Percentiles rank a stretch among this genome's conserved stretches.
Conservation (phyloP, 2,888 invertebrate genomes). For the Drosophila antonietae region DNA sequence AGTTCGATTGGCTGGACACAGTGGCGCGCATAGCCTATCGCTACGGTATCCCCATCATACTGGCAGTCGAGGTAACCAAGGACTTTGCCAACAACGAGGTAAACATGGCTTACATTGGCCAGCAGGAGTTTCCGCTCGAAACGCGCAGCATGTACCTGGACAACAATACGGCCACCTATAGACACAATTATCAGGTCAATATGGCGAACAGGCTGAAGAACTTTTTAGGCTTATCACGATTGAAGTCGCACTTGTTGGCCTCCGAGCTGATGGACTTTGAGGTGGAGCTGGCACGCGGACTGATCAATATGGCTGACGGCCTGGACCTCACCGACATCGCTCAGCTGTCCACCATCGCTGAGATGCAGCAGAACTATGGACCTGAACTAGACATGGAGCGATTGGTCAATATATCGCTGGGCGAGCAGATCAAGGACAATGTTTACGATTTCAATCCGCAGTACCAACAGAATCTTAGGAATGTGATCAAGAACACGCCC, state of each 20-base stretch:
- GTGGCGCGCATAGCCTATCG: constrained; percentile 58
- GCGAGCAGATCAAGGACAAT: constrained; percentile 47
- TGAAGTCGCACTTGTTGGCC: constrained; percentile 58
- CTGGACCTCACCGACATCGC: constrained; percentile 46
- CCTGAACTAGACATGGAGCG: constrained; percentile 66
- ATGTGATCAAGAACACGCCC: constrained; percentile 55
- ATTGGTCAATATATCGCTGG: constrained; percentile 68
- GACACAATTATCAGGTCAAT: constrained; percentile 14
- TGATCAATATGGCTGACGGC: constrained; percentile 57
- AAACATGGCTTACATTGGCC: constrained; percentile 67
- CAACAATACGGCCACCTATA: constrained; percentile 30
- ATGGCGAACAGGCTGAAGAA: constrained; percentile 50
- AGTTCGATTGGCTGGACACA: constrained; percentile 79
- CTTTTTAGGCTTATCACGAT: constrained; percentile 58
- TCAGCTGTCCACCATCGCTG: constrained; percentile 49
- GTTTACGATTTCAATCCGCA: constrained; percentile 66
- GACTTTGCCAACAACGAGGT: constrained; percentile 59
- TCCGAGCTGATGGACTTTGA: constrained; percentile 77
- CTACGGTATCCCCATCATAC: constrained; percentile 64
- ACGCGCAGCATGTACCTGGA: constrained; percentile 66
- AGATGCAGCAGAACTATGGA: constrained; percentile 65
- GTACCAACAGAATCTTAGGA: constrained; percentile 72
- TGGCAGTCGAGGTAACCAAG: constrained; percentile 59
- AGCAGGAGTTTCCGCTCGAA: constrained; percentile 60
- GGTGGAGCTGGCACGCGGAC: constrained; percentile 71